These are phyloP conservation scores for Cyphotilapia sp. DNA, from an alignment of 2,113 vertebrate species.

Conservation along the genomic window DNA sequence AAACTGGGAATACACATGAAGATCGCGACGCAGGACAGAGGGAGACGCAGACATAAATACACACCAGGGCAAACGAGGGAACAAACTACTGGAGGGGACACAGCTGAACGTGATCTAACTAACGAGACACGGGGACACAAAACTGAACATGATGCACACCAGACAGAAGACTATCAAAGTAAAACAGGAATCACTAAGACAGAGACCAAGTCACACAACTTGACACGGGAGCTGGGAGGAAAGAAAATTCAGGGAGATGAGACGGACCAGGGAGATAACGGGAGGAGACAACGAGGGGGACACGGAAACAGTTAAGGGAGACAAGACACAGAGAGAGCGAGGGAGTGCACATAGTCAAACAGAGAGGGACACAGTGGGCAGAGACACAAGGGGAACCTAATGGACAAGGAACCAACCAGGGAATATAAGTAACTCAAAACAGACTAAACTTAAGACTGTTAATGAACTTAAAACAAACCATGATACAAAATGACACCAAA, in stretches of 20 bases:
- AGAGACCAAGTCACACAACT: not conserved
- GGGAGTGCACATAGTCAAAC: not conserved
- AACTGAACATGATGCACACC: not conserved
- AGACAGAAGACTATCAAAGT: not conserved
- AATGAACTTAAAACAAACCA: not conserved
- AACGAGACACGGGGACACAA: not conserved
- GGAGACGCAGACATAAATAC: not conserved
- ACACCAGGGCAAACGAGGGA: not conserved
- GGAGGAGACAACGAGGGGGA: not conserved
- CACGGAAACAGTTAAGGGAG: not conserved
- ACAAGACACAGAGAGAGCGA: not conserved
- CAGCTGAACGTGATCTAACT: not conserved
- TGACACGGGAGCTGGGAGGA: not conserved
- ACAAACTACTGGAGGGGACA: not conserved
- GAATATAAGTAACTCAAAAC: not conserved
- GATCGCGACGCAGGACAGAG: not conserved
- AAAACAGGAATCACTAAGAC: not conserved
- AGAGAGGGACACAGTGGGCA: not conserved
- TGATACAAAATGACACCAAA: not conserved
- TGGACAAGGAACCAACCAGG: not conserved
- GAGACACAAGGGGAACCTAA: not conserved
- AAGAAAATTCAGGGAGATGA: not conserved
- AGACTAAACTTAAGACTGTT: not conserved
- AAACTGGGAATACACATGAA: not conserved
- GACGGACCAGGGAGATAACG: not conserved